phyloP scores from a whole-genome alignment of 2,797 vertebrate species.

The Rhincodon typus region DNA sequence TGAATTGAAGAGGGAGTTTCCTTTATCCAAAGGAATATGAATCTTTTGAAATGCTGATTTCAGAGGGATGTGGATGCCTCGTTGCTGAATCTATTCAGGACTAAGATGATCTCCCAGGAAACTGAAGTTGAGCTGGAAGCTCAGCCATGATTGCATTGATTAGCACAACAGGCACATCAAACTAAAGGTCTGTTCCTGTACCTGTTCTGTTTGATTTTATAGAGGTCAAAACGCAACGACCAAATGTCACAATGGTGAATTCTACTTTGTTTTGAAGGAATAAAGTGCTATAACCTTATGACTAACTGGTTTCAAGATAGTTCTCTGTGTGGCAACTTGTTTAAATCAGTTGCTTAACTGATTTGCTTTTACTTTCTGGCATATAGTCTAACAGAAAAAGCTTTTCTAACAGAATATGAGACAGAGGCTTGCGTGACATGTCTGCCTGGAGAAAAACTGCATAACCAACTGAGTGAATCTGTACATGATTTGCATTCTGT shows the following conservation, averaged over 20 bases:
- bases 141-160: not conserved
- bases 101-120: not conserved
- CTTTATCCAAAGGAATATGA: not conserved
- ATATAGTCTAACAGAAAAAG: not conserved
- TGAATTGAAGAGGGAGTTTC: not conserved
- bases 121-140: not conserved
- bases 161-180: no score
- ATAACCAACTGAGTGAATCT: not conserved
- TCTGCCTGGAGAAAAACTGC: not conserved
- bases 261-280: not conserved
- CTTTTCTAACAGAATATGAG: no score
- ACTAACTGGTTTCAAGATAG: not conserved
- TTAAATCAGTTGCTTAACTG: not conserved
- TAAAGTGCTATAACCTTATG: not conserved
- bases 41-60: not conserved
- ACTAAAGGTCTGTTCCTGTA: not conserved
- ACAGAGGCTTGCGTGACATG: no score
- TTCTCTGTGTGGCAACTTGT: not conserved
- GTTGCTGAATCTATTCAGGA: not conserved
- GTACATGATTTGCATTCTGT: not conserved
- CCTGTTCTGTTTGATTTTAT: not conserved
- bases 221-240: not conserved
- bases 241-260: not conserved
- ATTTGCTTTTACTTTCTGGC: not conserved
- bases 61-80: not conserved